Evolutionary conservation across 2,888 invertebrate species (phyloP), one percentile per base, ranked within the genome.

Genomic region (Epinotia demarniana): DNA sequence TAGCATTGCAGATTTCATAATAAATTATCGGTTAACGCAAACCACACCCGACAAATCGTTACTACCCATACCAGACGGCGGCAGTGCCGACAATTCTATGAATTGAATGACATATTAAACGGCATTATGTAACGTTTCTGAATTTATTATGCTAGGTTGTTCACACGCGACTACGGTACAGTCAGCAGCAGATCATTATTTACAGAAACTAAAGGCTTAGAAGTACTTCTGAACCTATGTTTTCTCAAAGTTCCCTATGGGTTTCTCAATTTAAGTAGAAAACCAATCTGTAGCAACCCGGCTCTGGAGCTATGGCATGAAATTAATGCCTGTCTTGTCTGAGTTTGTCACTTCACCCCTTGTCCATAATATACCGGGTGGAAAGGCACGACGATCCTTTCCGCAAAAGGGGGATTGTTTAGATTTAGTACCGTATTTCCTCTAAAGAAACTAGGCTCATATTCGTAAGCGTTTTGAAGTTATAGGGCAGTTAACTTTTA

Each of bases 71-170:
- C 55, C 67, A 55, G 67, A 67, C 67, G 39, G 18, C 55, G 39
- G 55, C 39, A 27, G 27, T 27, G 18, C 53, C 53, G 27, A 27
- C 49, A 53, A 66, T 66, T 67, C 67, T 13, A 67, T 67, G 18
- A 67, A 67, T 39, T 4, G 33, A 53, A 67, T 67, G 27, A 67
- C 18, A 67, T 53, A 53, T 67, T 33, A 2, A 55, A 55, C 39
- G 3, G n/a, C 27, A 66, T 66, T 66, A 53, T 66, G 66, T 27
- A 66, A 66, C n/a, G 11, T 49, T 61, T 64, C 23, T 66, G 53
- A 27, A 66, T 53, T 66, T 33, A 53, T 66, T 66, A 66, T 23
- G n/a, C 27, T 49, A n/a, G n/a, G 27, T n/a, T 46, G 23, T 64
- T 11, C 27, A n/a, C 66, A 66, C 49, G 53, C 53, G 33, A 53